Evolutionary conservation across 2,888 invertebrate species (phyloP), one percentile per base, ranked within the genome.

Genomic region (Acholoe squamosa): DNA sequence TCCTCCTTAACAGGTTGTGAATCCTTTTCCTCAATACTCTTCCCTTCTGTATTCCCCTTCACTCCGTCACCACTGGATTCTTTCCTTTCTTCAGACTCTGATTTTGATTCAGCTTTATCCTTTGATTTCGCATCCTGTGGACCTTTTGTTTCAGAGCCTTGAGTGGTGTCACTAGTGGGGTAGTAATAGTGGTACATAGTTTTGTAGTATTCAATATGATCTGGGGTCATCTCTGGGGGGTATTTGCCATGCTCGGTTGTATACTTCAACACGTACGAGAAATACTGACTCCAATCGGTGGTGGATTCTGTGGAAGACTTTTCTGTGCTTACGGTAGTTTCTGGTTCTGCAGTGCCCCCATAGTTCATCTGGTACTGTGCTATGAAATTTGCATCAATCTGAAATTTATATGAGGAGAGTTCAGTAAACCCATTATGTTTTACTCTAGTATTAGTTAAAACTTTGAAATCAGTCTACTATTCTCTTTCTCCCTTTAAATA

Each of bases 291-390:
- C 71, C 76, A 90, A 31, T 90, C 91, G 34, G 56, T 71, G 5
- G 80, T 43, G 7, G 67, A 56, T 61, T 19, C 89, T 77, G 3
- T 77, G 56, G 76, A 22, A 25, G 76, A 14, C 12, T 71, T 43
- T 14, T 33, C 34, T 22, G 3, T n/a, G 12, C 76, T 31, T 22
- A 0, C 14, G 31, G n/a, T 61, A 51, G 34, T 71, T n/a, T 71
- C 67, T 3, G 76, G 43, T 67, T 89, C 86, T 51, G 31, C 43
- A 14, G 19, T 3, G 28, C 16, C 76, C 25, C 96, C 96, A 96
- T 99, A 99, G 94, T 97, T 98, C 97, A 99, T 98, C 96, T 99
- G 99, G 96, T 99, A 99, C 91, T 97, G 97, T 0, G 99, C 99
- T 96, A 99, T 97, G 95, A 99, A 99, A 94, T 99, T 98, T 94